These are phyloP conservation scores for Enteromius mattozi DNA, from an alignment of 2,797 vertebrate species.

Conservation along the genomic window DNA sequence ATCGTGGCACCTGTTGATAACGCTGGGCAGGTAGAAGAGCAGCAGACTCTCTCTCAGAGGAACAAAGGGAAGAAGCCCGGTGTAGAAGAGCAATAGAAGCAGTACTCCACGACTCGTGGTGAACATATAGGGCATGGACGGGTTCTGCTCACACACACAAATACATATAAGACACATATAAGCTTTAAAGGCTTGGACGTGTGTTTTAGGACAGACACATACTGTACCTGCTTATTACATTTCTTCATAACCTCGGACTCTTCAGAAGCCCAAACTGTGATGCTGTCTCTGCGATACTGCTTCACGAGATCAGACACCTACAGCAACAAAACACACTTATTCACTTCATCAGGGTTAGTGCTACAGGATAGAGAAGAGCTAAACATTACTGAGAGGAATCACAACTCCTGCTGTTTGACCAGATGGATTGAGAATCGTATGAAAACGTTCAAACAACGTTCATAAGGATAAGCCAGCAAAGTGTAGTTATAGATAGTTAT, in stretches of 20 bases:
- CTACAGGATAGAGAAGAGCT: neutral
- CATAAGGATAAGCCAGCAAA: too few species aligned
- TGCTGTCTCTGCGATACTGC: constrained; percentile 73
- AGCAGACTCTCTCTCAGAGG: constrained; percentile 79
- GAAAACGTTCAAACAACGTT: too few species aligned
- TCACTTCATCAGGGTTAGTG: neutral
- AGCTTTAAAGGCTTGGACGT: neutral
- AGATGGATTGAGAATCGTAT: too few species aligned
- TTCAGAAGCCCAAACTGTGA: constrained; percentile 83
- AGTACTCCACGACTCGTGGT: constrained; percentile 73
- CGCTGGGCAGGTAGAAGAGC: constrained; percentile 79
- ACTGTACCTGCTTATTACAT: constrained; percentile 76
- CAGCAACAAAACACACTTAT: neutral
- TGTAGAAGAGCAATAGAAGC: constrained; percentile 79
- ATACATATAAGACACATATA: neutral
- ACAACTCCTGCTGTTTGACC: neutral
- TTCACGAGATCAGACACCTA: constrained; percentile 81
- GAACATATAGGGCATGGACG: constrained; percentile 80
- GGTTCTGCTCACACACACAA: constrained; percentile 46
- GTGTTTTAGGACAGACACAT: neutral
- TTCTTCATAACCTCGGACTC: constrained; percentile 75
- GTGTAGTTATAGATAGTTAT: too few species aligned
- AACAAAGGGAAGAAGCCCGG: constrained; percentile 79
- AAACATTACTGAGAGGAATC: neutral
- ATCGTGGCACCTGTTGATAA: constrained; percentile 71